Evolutionary conservation across 2,113 vertebrate genomes (phyloP).

Genomic region (Furnarius figulus): DNA sequence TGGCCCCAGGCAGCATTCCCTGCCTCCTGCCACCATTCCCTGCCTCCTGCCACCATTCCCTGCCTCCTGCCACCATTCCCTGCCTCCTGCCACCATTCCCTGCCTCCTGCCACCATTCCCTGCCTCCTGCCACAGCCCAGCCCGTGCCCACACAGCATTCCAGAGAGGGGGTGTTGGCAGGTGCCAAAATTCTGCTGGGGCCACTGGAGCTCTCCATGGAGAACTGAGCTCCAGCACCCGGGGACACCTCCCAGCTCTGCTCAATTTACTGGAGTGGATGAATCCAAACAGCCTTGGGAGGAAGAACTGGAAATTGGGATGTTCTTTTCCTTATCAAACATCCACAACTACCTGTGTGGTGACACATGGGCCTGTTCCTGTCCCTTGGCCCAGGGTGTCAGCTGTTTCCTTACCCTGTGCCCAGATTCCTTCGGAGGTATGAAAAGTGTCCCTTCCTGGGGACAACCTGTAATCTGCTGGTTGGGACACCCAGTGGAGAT

Average conservation of each 20-base stretch:
- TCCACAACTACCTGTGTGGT: background rate
- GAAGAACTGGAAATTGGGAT: accelerated
- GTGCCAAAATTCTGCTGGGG: background rate
- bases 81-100: background rate
- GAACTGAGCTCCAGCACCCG: background rate
- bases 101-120: no score
- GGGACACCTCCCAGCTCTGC: background rate
- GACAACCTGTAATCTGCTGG: background rate
- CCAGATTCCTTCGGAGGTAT: background rate
- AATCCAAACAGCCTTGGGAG: background rate
- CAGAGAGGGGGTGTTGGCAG: accelerated
- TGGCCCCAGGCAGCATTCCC: background rate
- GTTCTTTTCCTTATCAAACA: background rate
- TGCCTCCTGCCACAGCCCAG: background rate
- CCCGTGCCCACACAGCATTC: accelerated
- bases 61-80: background rate
- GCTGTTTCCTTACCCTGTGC: background rate
- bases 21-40: background rate
- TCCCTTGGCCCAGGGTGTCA: background rate
- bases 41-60: background rate
- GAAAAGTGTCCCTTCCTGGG: background rate
- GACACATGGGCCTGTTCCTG: background rate
- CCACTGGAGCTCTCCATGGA: background rate
- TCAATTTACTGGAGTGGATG: background rate
- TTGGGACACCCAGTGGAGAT: background rate